phyloP scores from a whole-genome alignment of 2,888 invertebrate genomes.

The Perdita meconis region DNA sequence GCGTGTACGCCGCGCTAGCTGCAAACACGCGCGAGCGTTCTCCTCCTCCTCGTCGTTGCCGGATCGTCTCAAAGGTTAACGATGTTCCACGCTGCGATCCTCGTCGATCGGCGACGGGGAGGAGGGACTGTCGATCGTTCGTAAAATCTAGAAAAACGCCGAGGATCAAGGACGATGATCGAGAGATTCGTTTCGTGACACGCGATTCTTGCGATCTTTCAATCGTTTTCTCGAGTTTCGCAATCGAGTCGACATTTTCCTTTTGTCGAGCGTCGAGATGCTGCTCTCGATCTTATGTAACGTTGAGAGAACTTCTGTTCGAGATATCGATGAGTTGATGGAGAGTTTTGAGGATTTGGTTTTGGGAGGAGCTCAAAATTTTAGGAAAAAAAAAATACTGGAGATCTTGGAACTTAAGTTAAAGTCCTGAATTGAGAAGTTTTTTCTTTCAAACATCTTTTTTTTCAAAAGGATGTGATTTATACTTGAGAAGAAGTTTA shows the following conservation, averaged over 20 bases:
- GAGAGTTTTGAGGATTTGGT: background rate
- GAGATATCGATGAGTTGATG: background rate
- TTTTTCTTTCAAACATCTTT: too few relatives aligned
- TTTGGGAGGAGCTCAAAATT: too few relatives aligned
- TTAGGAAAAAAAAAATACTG: too few relatives aligned
- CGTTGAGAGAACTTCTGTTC: background rate
- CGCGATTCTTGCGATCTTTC: background rate
- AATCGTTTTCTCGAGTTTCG: conserved; percentile 5
- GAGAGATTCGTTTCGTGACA: background rate
- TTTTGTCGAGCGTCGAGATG: background rate
- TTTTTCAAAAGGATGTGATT: too few relatives aligned
- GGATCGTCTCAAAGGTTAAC: conserved; percentile 78
- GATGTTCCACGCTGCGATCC: conserved; percentile 69
- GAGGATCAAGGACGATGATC: conserved; percentile 47
- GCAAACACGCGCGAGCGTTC: background rate
- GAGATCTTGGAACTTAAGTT: too few relatives aligned
- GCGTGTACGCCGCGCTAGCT: conserved; percentile 33
- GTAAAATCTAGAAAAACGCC: conserved; percentile 47
- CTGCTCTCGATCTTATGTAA: conserved; percentile 38
- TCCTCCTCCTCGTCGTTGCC: conserved; percentile 31
- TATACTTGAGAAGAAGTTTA: too few relatives aligned
- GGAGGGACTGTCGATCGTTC: conserved; percentile 36
- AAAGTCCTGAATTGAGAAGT: too few relatives aligned
- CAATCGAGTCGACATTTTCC: conserved; percentile 41
- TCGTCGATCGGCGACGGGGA: conserved; percentile 49